phyloP scores from a whole-genome alignment of 37 sponge, comb jelly and placozoan genomes.

The Diacarnus erythraeanus region DNA sequence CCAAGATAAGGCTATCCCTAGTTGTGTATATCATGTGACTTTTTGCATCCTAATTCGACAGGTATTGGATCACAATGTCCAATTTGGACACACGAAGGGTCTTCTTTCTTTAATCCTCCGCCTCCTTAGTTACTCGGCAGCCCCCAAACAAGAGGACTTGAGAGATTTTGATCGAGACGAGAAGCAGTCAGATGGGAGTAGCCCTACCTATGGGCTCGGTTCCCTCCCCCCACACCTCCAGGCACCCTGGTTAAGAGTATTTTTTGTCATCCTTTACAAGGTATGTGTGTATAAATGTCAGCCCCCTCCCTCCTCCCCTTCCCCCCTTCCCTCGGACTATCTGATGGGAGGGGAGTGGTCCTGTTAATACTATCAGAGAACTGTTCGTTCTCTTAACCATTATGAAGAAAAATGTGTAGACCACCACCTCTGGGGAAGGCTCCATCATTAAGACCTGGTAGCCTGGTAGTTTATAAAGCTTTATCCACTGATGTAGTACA shows the following conservation, averaged over 20 bases:
- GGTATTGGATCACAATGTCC: conserved; percentile 48
- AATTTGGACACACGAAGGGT: conserved; percentile 29
- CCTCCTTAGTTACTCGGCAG: conserved; percentile 29
- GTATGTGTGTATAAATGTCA: too few species aligned
- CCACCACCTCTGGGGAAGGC: too few species aligned
- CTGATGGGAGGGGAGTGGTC: too few species aligned
- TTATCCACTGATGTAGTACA: conserved; percentile 13
- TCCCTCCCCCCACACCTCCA: conserved; percentile 25
- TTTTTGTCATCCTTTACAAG: conserved; percentile 76
- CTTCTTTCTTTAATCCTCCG: conserved; percentile 19
- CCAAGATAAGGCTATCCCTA: too few species aligned
- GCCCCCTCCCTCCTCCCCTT: too few species aligned
- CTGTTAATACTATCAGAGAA: too few species aligned
- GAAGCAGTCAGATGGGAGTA: neutral
- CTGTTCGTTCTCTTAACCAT: too few species aligned
- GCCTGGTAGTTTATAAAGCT: too few species aligned
- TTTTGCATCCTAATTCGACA: neutral
- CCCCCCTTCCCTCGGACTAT: too few species aligned
- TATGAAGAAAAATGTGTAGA: too few species aligned
- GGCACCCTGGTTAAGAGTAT: conserved; percentile 56
- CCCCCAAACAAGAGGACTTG: conserved; percentile 13
- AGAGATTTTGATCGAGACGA: neutral
- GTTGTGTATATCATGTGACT: conserved; percentile 6
- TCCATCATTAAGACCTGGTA: too few species aligned
- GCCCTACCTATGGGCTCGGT: conserved; percentile 6